Conservation (phyloP, 23 tunicate genomes). For the Pegea sp. region DNA sequence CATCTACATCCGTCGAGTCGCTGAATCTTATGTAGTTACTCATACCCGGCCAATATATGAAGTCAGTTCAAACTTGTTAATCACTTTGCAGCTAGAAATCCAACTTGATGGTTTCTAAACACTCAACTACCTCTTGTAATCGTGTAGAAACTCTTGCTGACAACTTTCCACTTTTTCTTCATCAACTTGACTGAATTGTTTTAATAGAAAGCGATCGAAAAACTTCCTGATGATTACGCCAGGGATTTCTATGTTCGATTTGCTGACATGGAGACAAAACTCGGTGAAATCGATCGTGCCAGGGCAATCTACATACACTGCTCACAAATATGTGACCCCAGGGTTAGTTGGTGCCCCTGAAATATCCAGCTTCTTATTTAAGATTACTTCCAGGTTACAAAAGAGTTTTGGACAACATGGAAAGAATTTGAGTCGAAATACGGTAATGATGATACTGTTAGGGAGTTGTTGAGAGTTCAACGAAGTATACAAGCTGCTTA, state of each 20-base stretch:
- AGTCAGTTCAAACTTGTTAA: too few species aligned
- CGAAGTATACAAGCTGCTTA: slow-evolving; percentile 87
- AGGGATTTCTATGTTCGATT: slow-evolving; percentile 60
- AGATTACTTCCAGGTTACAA: background rate
- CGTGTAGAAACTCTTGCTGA: too few species aligned
- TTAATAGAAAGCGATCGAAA: slow-evolving; percentile 61
- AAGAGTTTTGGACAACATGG: slow-evolving; percentile 83
- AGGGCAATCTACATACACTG: slow-evolving; percentile 79
- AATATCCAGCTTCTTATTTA: background rate
- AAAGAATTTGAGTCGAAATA: slow-evolving; percentile 67
- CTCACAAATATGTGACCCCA: slow-evolving; percentile 88
- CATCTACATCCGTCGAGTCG: slow-evolving; percentile 66
- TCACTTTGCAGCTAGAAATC: too few species aligned
- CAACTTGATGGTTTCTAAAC: too few species aligned
- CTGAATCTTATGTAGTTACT: slow-evolving; percentile 84
- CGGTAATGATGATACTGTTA: slow-evolving; percentile 93
- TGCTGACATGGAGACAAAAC: slow-evolving; percentile 60
- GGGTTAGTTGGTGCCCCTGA: slow-evolving; percentile 7
- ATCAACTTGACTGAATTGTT: background rate
- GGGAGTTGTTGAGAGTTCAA: slow-evolving; percentile 89
- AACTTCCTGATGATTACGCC: slow-evolving; percentile 45
- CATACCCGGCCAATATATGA: too few species aligned
- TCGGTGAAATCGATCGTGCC: slow-evolving; percentile 92
- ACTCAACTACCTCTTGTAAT: too few species aligned
- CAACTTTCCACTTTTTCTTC: background rate